These are phyloP conservation scores for Atherinomorus stipes DNA, from an alignment of 2,113 vertebrate genomes.

Conservation along the genomic window DNA sequence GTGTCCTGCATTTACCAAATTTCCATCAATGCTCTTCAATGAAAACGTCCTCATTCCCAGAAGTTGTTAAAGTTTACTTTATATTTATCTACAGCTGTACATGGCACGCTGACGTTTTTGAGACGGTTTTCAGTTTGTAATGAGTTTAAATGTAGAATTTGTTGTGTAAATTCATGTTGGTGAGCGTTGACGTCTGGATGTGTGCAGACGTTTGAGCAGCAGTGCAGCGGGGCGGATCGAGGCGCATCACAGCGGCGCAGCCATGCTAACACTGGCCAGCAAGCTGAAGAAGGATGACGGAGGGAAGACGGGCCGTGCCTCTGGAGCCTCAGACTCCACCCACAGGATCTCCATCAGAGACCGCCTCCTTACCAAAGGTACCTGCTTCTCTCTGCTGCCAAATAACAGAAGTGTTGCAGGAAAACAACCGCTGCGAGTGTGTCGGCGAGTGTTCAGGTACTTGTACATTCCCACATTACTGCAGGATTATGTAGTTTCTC, in stretches of 20 bases:
- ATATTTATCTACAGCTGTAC: too few species aligned
- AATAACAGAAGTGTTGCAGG: background rate
- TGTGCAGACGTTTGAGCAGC: slow-evolving; percentile 52
- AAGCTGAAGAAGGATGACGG: slow-evolving; percentile 96
- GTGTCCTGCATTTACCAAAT: too few species aligned
- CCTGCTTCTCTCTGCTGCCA: background rate
- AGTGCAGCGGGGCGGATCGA: slow-evolving; percentile 51
- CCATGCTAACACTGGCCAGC: slow-evolving; percentile 96
- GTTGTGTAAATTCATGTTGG: background rate
- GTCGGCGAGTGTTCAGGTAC: background rate
- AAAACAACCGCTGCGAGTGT: background rate
- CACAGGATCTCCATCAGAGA: slow-evolving; percentile 95
- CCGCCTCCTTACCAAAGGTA: slow-evolving; percentile 97
- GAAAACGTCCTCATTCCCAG: too few species aligned
- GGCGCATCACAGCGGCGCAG: slow-evolving; percentile 69
- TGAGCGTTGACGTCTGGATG: background rate
- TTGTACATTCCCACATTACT: too few species aligned
- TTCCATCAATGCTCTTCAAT: too few species aligned
- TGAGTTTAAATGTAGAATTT: too few species aligned
- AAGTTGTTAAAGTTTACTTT: too few species aligned
- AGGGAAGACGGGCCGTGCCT: slow-evolving; percentile 85
- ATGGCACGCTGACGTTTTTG: too few species aligned
- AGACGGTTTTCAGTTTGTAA: too few species aligned
- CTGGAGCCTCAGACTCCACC: slow-evolving; percentile 86
- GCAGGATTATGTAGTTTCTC: too few species aligned